phyloP scores from a whole-genome alignment of 2,888 invertebrate genomes.

The Tetranychus truncatus region DNA sequence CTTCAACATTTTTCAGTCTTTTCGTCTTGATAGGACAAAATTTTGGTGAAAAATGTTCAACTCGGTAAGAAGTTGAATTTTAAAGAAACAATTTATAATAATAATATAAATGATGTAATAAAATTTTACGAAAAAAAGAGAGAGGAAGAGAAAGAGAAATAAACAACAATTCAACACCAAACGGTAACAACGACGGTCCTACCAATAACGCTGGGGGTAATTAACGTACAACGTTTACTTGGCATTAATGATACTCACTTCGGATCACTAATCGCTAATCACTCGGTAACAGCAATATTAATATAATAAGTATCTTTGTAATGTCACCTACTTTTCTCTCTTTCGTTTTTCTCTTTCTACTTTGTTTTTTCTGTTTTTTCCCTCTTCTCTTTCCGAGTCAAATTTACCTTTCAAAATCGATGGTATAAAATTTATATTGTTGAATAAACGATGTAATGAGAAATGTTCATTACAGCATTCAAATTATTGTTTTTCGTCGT shows the following conservation, averaged over 20 bases:
- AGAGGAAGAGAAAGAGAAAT: background rate
- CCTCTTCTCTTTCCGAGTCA: too few species aligned
- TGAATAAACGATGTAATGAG: too few species aligned
- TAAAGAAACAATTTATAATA: background rate
- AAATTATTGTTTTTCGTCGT: too few species aligned
- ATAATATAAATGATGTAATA: background rate
- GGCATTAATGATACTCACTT: background rate
- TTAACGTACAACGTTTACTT: background rate
- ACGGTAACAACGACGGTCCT: background rate
- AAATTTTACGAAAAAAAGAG: background rate
- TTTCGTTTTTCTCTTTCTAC: too few species aligned
- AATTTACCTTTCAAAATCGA: too few species aligned
- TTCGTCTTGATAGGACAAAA: background rate
- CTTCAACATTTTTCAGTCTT: too few species aligned
- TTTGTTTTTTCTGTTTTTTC: too few species aligned
- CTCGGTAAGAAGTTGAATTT: background rate
- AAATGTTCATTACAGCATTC: too few species aligned
- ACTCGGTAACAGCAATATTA: background rate
- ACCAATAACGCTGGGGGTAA: background rate
- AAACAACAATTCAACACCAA: background rate
- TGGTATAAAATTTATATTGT: too few species aligned
- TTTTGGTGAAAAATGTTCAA: background rate
- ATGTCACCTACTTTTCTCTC: background rate
- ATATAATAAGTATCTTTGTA: background rate
- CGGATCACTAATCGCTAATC: conserved; percentile 1